Percentiles rank a stretch among this genome's conserved stretches.
These are phyloP conservation scores for Petaurus breviceps DNA, from an alignment of 2,113 vertebrate species.

Conservation along the genomic window DNA sequence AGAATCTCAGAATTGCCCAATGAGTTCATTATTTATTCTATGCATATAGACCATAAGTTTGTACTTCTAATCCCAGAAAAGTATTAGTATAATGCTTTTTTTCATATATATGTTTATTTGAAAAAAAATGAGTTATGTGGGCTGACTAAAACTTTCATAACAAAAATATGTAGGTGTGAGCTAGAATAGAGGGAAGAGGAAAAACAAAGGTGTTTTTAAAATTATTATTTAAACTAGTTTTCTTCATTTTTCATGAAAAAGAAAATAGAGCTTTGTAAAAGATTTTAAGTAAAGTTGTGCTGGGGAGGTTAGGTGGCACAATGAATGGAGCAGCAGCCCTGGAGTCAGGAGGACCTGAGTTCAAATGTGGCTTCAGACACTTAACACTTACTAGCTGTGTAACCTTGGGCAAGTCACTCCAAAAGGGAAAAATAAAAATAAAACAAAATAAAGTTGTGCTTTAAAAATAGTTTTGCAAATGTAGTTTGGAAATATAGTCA, in stretches of 20 bases:
- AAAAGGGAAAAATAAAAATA: too few species aligned
- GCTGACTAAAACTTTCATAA: slow-evolving; percentile 26
- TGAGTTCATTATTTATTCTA: not conserved
- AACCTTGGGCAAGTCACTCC: too few species aligned
- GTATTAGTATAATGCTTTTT: slow-evolving; percentile 1
- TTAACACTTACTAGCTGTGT: too few species aligned
- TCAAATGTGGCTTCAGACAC: too few species aligned
- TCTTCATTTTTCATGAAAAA: not conserved
- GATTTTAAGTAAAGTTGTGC: slow-evolving; percentile 17
- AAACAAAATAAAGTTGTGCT: too few species aligned
- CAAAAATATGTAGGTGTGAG: not conserved
- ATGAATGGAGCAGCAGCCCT: too few species aligned
- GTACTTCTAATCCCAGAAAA: not conserved
- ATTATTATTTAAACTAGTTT: not conserved
- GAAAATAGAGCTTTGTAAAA: slow-evolving; percentile 29
- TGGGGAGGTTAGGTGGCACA: too few species aligned
- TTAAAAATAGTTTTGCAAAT: not conserved
- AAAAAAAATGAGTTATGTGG: not conserved
- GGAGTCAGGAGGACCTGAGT: too few species aligned
- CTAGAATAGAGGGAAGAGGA: not conserved
- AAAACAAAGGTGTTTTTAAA: not conserved
- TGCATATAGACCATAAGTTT: not conserved
- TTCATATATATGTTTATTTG: not conserved
- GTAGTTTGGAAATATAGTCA: slow-evolving; percentile 26
- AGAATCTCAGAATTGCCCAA: not conserved